Evolutionary conservation across 2,113 vertebrate species (phyloP), one percentile per base, ranked within the genome.

Genomic region (Nesogale talazaci): DNA sequence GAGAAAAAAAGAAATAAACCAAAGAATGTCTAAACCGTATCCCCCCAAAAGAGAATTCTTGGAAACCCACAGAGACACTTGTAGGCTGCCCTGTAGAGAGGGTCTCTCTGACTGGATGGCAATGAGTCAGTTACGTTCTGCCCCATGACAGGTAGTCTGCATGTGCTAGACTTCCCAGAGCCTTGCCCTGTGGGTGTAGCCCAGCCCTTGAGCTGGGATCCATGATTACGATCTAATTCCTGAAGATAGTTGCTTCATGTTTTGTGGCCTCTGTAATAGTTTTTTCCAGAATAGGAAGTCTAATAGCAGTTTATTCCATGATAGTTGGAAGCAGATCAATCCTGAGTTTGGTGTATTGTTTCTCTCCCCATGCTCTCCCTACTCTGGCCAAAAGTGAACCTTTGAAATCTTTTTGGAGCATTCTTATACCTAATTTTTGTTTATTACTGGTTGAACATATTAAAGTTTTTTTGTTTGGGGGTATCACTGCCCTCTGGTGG

Each of bases 291-390:
- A 67, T 84, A 90, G 15, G 63, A 89, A 82, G 31, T 87, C n/a
- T 89, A 38, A 25, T 90, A 80, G n/a, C 29, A 79, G 83, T 75
- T 61, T 89, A 70, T 2, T 93, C n/a, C 77, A 23, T 91, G 29
- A 29, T 77, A 27, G 42, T 92, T 94, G 61, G 63, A 95, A 95
- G 67, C 72, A 78, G 74, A 87, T 11, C 36, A 87, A 12, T 94
- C 27, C n/a, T 89, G 69, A 89, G 16, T 75, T 91, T 82, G 65
- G 59, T 61, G 19, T 61, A 12, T 7, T 31, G 12, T 69, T 69
- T 70, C 34, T 70, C 34, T 70, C 65, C 65, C 91, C 61, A 88
- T 52, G 46, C 46, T 10, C 46, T 5, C 14, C 46, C 46, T 12
- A 52, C 46, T 12, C 46, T 52, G 46, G 46, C 9, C 9, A 52